phyloP scores from a whole-genome alignment of 2,797 vertebrate species.

The Oophaga sylvatica region DNA sequence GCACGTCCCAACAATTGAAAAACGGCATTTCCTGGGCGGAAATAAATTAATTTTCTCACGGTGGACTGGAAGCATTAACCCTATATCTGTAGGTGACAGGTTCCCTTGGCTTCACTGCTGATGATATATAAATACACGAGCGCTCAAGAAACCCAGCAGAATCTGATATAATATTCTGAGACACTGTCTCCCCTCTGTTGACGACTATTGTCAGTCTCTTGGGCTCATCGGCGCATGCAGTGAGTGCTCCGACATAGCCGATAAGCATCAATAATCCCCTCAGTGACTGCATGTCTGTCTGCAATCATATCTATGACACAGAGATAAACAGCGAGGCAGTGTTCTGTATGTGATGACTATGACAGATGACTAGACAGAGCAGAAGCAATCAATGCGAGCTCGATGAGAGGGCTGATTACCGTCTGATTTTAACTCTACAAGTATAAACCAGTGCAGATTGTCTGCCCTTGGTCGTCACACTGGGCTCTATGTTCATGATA shows the following conservation, averaged over 20 bases:
- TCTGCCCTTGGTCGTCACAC: neutral
- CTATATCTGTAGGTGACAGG: too few species aligned
- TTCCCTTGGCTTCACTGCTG: neutral
- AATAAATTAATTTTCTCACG: too few species aligned
- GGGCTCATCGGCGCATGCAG: neutral
- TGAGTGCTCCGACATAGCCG: slow-evolving; percentile 15
- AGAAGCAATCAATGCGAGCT: neutral
- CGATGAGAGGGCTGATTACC: neutral
- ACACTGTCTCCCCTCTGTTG: slow-evolving; percentile 7
- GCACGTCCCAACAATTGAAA: too few species aligned
- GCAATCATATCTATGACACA: slow-evolving; percentile 45
- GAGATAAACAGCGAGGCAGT: slow-evolving; percentile 15
- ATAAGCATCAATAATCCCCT: slow-evolving; percentile 18
- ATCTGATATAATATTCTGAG: slow-evolving; percentile 22
- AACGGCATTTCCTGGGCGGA: too few species aligned
- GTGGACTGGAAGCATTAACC: too few species aligned
- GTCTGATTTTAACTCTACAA: neutral
- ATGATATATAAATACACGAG: neutral
- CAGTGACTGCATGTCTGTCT: slow-evolving; percentile 31
- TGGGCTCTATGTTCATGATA: neutral
- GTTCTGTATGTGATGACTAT: slow-evolving; percentile 4
- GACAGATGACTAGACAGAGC: neutral
- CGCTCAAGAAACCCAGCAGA: neutral
- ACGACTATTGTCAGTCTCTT: neutral
- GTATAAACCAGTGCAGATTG: neutral